Evolutionary conservation across 1,140 invertebrate species (phyloP), one percentile per base, ranked within the genome.

Genomic region (Dendrolimus punctatus): DNA sequence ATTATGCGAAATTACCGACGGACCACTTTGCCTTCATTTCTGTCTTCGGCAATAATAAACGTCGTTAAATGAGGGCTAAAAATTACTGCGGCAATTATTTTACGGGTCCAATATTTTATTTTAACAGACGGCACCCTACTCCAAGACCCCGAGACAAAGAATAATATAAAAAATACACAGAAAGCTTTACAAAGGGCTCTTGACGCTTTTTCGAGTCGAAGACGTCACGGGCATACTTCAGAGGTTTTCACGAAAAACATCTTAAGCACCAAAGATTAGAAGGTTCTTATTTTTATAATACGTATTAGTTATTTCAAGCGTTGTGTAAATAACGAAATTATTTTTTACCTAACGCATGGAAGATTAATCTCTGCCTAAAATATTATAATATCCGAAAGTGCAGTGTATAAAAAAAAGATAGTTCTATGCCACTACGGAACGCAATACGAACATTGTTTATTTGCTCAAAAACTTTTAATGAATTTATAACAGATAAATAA

Each of bases 71-170:
- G 73, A 77, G 66, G 65, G 67, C 53, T 64, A 63, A 68, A 76
- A 77, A 81, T 81, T 79, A 76, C 71, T 50, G 58, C 51, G 59
- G 67, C 67, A 73, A 76, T 81, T 79, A 76, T 76, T 81, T 72
- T 65, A 74, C 66, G 68, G 68, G 64, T 62, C 71, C 60, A 76
- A 76, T 79, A 74, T 78, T 80, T 76, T 76, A 72, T 71, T 80
- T 65, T 62, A 61, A 68, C 70, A 70, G 67, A 66, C 68, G 53
- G 62, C 53, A n/a, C 58, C 57, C 40, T 59, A 48, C 60, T 66
- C 60, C 52, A 59, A 57, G 65, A 66, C 43, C 55, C 56, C 9
- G 66, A 74, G 63, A 73, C 68, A 76, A 76, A 79, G 64, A 73
- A 77, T 71, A 73, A 74, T 71, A 76, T 68, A 77, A 71, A 71